Base-by-base conservation (phyloP, 2,888 invertebrate genomes). In the Chrysina gloriosa region DNA sequence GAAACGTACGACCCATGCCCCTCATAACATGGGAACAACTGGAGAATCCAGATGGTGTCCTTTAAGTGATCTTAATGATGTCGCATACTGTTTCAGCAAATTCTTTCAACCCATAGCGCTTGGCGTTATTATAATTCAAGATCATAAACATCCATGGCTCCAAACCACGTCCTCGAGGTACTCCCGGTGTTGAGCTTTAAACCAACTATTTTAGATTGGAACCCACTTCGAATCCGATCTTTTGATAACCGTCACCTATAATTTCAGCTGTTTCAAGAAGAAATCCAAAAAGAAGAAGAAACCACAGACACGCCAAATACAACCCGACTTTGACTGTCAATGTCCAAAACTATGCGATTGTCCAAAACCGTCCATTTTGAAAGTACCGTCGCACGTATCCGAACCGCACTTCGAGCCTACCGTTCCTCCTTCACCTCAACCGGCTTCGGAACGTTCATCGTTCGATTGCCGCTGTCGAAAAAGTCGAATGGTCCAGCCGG, bases 211-310 rank as follows among this genome's bases (percentile, higher is more conserved):
- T n/a, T n/a, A n/a, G n/a, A n/a, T n/a, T n/a, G n/a, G n/a, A n/a
- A n/a, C n/a, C n/a, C n/a, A n/a, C n/a, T n/a, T 50, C 27, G 11
- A 1, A 27, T 25, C 1, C 27, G 45, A 5, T 50, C 14, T n/a
- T n/a, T 9, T 23, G 48, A 23, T 27, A 27, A 27, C 6, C 1
- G 11, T n/a, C n/a, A n/a, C n/a, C n/a, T n/a, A n/a, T 50, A 11
- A 27, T n/a, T 25, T 25, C 25, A 50, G 48, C 14, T 50, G 48
- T 14, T 50, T 50, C 25, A 50, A 68, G 29, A 67, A 54, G 36
- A 54, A 68, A 14, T 21, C 64, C 34, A 21, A 48, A 19, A 39
- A 54, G 14, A 63, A 56, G 16, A 56, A 65, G 11, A 45, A 45
- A 45, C 6, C 45, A 7, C 9, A 2, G 6, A 19, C 3, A 11